Conservation (phyloP, 2,888 invertebrate genomes). For the Ophion costatus region DNA sequence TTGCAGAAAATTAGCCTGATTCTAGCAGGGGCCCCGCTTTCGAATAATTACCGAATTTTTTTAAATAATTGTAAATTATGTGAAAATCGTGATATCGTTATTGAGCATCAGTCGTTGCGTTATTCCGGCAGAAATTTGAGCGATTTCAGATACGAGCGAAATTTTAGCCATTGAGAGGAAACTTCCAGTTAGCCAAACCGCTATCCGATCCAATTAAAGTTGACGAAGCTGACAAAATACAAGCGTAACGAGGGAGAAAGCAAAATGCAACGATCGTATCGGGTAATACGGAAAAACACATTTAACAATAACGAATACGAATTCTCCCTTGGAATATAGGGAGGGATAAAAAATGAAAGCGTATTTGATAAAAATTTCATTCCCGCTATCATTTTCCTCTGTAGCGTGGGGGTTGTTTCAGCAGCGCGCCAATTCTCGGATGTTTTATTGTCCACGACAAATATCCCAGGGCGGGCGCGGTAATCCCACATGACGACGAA, state of each 20-base stretch:
- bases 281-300: not conserved
- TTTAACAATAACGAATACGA: not conserved
- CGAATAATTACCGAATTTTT: too few relatives aligned
- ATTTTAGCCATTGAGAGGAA: not conserved
- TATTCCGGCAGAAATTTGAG: too few relatives aligned
- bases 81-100: too few relatives aligned
- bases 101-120: too few relatives aligned
- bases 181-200: not conserved
- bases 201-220: not conserved
- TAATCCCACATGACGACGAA: conserved; percentile 24
- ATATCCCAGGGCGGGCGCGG: not conserved
- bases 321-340: not conserved
- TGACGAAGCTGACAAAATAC: not conserved
- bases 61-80: too few relatives aligned
- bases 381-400: not conserved
- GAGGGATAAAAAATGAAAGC: not conserved
- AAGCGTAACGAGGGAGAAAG: not conserved
- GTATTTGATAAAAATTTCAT: not conserved
- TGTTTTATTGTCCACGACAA: conserved; percentile 20
- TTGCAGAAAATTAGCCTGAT: too few relatives aligned
- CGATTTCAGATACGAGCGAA: not conserved
- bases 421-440: not conserved
- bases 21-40: too few relatives aligned
- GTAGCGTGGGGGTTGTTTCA: not conserved
- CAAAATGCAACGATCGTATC: not conserved